Evolutionary conservation across 2,113 vertebrate species (phyloP).

Genomic region (Apteryx mantelli): DNA sequence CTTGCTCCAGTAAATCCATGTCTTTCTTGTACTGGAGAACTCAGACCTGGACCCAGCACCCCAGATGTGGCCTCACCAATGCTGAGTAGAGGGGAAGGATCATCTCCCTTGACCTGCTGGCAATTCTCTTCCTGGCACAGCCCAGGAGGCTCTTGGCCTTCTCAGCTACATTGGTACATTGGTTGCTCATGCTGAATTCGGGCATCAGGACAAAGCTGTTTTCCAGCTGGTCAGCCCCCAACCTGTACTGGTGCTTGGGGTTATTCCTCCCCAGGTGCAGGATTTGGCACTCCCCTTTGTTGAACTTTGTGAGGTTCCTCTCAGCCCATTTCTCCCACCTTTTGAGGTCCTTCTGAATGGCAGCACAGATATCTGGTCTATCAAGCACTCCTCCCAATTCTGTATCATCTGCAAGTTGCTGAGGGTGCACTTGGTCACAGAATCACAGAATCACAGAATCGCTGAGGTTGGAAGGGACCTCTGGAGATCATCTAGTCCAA

Average conservation of each 20-base stretch:
- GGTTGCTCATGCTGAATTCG: neutral
- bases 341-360: neutral
- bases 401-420: neutral
- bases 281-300: neutral
- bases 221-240: neutral
- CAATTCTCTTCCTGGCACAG: neutral
- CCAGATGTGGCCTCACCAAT: neutral
- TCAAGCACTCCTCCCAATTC: neutral
- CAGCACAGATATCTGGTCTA: neutral
- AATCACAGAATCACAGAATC: too few species aligned
- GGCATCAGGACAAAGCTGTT: neutral
- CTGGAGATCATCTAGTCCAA: too few species aligned
- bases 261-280: neutral
- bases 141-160: neutral
- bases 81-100: neutral
- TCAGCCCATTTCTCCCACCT: neutral
- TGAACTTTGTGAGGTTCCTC: neutral
- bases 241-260: neutral
- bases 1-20: neutral
- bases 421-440: neutral
- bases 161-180: neutral
- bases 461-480: too few species aligned
- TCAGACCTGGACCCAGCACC: neutral
- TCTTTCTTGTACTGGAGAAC: neutral
- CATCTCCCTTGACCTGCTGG: neutral